Conservation (phyloP, 2,113 vertebrate genomes). For the Plecturocebus donacophilus region DNA sequence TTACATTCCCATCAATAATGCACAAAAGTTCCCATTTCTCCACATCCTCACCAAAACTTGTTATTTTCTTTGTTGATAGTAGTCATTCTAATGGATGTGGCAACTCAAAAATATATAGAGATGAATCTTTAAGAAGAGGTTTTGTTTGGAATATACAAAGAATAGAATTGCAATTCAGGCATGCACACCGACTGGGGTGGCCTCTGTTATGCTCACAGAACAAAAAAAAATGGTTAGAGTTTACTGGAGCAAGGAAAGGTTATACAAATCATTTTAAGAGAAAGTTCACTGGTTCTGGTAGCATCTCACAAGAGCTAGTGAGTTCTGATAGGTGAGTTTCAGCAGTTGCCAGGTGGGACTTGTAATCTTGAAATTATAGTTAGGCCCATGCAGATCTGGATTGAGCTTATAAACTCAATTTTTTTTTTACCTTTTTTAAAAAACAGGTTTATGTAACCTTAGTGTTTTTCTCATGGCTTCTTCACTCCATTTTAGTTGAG, state of each 20-base stretch:
- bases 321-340: neutral
- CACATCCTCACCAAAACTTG: neutral
- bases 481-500: neutral
- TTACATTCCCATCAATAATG: neutral
- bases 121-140: neutral
- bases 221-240: neutral
- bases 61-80: neutral
- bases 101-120: neutral
- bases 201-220: neutral
- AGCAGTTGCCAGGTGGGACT: neutral
- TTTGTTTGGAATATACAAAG: neutral
- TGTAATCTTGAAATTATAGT: neutral
- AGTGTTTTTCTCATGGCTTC: neutral
- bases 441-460: neutral
- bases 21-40: neutral
- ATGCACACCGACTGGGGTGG: neutral
- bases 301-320: neutral
- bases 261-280: neutral
- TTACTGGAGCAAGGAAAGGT: neutral
- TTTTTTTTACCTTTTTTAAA: neutral
- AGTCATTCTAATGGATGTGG: neutral
- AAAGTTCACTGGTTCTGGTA: neutral
- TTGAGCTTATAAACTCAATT: neutral
- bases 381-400: neutral
- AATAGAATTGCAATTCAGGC: neutral